A percentile compares a stretch with the other conserved stretches of the same genome.
These are phyloP conservation scores for Chamaetylas fuelleborni DNA, from an alignment of 2,113 vertebrate species.

Conservation along the genomic window DNA sequence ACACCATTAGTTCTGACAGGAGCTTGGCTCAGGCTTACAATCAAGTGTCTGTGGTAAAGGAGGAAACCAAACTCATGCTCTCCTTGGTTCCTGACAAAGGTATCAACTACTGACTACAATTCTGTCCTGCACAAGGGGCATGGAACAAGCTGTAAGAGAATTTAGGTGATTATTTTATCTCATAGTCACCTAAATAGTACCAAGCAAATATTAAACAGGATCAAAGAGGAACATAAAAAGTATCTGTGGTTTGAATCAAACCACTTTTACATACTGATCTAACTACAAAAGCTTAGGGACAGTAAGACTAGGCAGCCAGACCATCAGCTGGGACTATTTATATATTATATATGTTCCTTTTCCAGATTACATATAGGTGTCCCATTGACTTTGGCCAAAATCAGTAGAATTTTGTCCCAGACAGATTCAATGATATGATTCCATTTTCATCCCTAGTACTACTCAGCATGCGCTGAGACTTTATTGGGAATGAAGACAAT, in stretches of 20 bases:
- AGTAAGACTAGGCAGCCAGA: neutral
- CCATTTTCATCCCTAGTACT: neutral
- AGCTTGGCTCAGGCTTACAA: neutral
- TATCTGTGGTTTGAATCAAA: neutral
- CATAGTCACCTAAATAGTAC: neutral
- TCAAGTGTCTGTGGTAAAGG: neutral
- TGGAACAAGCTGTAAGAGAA: neutral
- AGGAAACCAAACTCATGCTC: rapidly evolving
- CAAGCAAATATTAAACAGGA: neutral
- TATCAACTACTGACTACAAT: neutral
- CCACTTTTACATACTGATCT: rapidly evolving
- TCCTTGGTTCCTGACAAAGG: neutral
- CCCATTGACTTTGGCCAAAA: neutral
- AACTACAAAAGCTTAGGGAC: neutral
- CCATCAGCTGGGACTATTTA: neutral
- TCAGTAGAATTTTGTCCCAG: neutral
- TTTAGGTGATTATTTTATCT: neutral
- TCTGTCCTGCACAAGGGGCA: neutral
- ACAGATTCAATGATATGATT: neutral
- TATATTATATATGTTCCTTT: neutral
- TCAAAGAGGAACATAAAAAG: neutral
- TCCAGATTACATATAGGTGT: neutral
- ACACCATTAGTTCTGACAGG: neutral
- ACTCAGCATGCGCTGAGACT: neutral
- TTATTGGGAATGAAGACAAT: neutral